Evolutionary conservation across 2,888 invertebrate genomes (phyloP), one percentile per base, ranked within the genome.

Genomic region (Eupithecia vulgata): DNA sequence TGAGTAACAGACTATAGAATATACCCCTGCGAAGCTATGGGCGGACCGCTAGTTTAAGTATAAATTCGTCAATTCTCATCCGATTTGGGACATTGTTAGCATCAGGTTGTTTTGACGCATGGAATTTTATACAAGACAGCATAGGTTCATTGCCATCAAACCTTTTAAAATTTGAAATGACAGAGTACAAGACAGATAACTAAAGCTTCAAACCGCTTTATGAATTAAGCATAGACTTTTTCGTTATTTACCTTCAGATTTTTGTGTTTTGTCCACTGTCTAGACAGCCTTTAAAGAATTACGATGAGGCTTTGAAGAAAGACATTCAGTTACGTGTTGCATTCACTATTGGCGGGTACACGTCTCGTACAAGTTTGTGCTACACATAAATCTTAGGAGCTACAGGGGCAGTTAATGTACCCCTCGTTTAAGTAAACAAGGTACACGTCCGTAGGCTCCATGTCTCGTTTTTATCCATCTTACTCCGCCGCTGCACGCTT

Each of bases 351-450:
- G 62, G 48, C 48, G 52, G 67, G 15, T 70, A 57, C 67, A 67
- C 10, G 67, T 45, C 48, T 67, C 61, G 42, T 68, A 65, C 64
- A 64, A 62, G 40, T 52, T 73, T 66, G 59, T 48, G 59, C 68
- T 84, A 70, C 45, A 78, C 61, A 68, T 66, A 72, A 70, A 72
- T 40, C 65, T 67, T 25, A 59, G 80, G 81, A 81, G 81, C 80
- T 82, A 84, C 81, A 82, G 83, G 81, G 83, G 85, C 86, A 85
- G 85, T 86, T 85, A 91, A 88, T 89, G 88, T 88, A 85, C 86
- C 81, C 85, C 89, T 91, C 91, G 92, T 92, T 93, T 93, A 93
- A 92, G 93, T 92, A 93, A 93, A 94, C 92, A 92, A 92, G 91
- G 88, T 91, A 89, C 91, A 89, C 84, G 90, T 85, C 87, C 87